Percentiles rank a stretch among this genome's conserved stretches.
Evolutionary conservation across 1,140 invertebrate genomes (phyloP).

Genomic region (Tetragnatha versicolor): DNA sequence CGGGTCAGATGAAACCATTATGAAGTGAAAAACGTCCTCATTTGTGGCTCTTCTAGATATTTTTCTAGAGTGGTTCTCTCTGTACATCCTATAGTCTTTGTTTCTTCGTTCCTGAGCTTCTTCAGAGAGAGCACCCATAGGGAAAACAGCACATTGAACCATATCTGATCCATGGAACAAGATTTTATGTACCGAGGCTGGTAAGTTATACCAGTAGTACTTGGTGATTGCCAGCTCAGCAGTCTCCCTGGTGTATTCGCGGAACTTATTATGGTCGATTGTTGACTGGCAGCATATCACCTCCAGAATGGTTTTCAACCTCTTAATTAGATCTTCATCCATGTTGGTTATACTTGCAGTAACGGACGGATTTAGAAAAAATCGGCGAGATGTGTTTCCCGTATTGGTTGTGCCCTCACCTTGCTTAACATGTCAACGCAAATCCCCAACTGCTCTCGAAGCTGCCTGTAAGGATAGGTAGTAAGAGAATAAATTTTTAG

Average conservation of each 20-base stretch:
- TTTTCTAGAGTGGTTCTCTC: not conserved
- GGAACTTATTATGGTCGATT: not conserved
- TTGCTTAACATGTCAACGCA: too few relatives aligned
- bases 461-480: too few relatives aligned
- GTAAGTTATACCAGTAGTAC: constrained; percentile 27
- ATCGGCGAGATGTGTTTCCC: constrained; percentile 19
- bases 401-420: not conserved
- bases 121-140: constrained; percentile 4
- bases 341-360: not conserved
- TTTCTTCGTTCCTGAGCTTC: constrained; percentile 12
- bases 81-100: not conserved
- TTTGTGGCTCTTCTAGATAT: not conserved
- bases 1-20: constrained; percentile 1
- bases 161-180: constrained; percentile 21
- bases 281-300: not conserved
- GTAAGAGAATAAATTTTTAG: too few relatives aligned
- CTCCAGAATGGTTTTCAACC: not conserved
- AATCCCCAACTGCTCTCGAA: too few relatives aligned
- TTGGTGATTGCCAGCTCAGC: not conserved
- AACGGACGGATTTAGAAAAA: not conserved
- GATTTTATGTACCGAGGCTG: constrained; percentile 32
- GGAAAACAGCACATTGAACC: not conserved
- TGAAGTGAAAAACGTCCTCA: not conserved
- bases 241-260: not conserved
- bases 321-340: not conserved